Evolutionary conservation across 1,140 invertebrate species (phyloP).

Genomic region (Leguminivora glycinivorella): DNA sequence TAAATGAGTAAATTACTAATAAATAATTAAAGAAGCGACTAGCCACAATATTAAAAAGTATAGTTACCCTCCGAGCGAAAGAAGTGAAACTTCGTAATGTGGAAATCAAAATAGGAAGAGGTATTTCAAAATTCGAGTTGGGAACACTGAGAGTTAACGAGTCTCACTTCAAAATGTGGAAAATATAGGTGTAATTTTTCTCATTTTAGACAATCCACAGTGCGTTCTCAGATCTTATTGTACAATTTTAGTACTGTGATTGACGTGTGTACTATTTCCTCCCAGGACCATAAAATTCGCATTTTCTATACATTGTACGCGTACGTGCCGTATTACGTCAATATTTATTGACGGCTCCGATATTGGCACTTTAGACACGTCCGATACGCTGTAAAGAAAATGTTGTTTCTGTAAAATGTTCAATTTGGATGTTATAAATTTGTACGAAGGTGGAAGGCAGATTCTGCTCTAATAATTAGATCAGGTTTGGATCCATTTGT

Average conservation of each 20-base stretch:
- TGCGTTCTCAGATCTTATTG: background rate
- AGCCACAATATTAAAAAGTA: too few relatives aligned
- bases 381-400: background rate
- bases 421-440: background rate
- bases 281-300: background rate
- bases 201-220: background rate
- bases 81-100: too few relatives aligned
- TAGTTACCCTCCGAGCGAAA: too few relatives aligned
- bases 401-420: background rate
- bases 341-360: background rate
- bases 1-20: too few relatives aligned
- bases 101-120: too few relatives aligned
- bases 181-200: too few relatives aligned
- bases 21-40: too few relatives aligned
- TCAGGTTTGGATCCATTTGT: too few relatives aligned
- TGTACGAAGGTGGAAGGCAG: background rate
- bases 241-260: background rate
- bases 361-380: conserved; percentile 3
- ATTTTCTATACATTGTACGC: background rate
- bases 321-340: background rate
- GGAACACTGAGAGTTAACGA: too few relatives aligned
- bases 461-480: too few relatives aligned
- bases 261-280: background rate
- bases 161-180: too few relatives aligned
- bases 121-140: too few relatives aligned